Evolutionary conservation across 2,888 invertebrate species (phyloP).

Genomic region (Drosophila setosimentum): DNA sequence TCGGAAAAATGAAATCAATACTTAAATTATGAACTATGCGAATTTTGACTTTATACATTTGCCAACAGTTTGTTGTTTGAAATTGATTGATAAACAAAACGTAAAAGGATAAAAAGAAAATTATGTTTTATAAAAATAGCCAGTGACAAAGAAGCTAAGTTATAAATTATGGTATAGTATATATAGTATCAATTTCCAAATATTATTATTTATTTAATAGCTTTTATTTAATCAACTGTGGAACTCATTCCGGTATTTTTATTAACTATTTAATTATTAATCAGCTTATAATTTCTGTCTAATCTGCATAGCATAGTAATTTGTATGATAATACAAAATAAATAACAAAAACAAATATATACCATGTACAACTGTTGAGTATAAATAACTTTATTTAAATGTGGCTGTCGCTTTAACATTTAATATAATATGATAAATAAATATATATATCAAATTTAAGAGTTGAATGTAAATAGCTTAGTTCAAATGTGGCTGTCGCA

Average conservation of each 20-base stretch:
- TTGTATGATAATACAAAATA: not conserved
- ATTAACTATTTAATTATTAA: not conserved
- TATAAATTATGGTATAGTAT: not conserved
- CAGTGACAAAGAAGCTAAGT: not conserved
- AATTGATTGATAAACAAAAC: conserved; percentile 1
- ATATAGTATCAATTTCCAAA: too few relatives aligned
- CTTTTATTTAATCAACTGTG: too few relatives aligned
- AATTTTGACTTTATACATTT: not conserved
- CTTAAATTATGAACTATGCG: not conserved
- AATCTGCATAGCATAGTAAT: not conserved
- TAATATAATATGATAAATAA: not conserved
- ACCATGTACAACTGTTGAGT: not conserved
- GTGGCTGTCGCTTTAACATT: not conserved
- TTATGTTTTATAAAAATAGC: not conserved
- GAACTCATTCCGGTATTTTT: not conserved
- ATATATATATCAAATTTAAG: not conserved
- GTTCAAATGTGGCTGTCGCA: not conserved
- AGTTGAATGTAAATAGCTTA: not conserved
- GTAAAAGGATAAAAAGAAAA: not conserved
- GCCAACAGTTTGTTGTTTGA: not conserved
- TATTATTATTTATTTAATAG: too few relatives aligned
- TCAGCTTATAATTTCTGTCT: not conserved
- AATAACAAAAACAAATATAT: not conserved
- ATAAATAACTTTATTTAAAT: too few relatives aligned
- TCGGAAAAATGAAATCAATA: not conserved